Conservation (phyloP, 2,797 vertebrate species). For the Galagoides demidoff region DNA sequence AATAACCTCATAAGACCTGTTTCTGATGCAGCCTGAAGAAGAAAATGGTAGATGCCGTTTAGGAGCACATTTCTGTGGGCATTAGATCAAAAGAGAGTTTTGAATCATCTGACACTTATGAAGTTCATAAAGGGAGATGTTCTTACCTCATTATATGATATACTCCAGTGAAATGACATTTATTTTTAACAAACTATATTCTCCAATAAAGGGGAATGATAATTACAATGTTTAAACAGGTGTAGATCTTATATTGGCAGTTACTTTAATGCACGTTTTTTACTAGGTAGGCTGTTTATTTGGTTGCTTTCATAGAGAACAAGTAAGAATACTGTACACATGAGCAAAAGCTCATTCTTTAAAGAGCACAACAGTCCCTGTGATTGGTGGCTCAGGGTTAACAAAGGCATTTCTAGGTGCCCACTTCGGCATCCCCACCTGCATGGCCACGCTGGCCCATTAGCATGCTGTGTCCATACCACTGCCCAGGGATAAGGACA, state of each 20-base stretch:
- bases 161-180: not conserved
- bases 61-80: not conserved
- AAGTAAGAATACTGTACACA: not conserved
- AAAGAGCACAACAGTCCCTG: not conserved
- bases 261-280: not conserved
- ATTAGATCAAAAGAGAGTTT: not conserved
- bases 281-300: not conserved
- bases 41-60: not conserved
- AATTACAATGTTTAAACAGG: not conserved
- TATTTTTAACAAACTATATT: not conserved
- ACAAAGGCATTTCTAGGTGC: accelerated
- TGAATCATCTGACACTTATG: not conserved
- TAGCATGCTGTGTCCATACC: not conserved
- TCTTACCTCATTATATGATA: not conserved
- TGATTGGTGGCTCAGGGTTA: not conserved
- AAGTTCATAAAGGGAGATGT: not conserved
- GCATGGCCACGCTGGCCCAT: not conserved
- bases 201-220: not conserved
- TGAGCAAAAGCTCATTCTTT: not conserved
- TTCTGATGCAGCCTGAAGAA: not conserved
- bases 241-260: not conserved
- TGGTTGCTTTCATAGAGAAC: not conserved
- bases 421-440: not conserved
- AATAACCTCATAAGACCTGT: not conserved
- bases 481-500: not conserved